Base-by-base conservation (phyloP, 2,113 vertebrate genomes). In the Periophthalmus modestus region DNA sequence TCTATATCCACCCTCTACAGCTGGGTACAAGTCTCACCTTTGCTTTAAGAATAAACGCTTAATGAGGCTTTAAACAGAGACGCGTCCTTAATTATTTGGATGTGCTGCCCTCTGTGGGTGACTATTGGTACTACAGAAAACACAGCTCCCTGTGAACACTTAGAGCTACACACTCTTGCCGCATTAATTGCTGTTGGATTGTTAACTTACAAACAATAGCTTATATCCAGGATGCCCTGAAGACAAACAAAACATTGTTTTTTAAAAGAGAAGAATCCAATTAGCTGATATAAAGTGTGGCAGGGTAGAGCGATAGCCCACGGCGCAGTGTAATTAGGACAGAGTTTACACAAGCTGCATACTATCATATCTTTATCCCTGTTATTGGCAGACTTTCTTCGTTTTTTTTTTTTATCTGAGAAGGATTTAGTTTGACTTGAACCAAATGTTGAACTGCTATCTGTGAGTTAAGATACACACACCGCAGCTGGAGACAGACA, bases 401-500 rank as follows among this genome's bases (percentile, higher is more conserved):
- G 34, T 2, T 28, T 28, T 28, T 66, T 74, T 67, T 65, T 61
- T 43, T 73, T 72, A 7, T 46, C 36, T 33, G 46, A 80, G 69
- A 72, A 68, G 81, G 89, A 85, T 89, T 87, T 84, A 75, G 68
- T 73, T 84, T 83, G 67, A 85, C 66, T 85, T 79, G 39, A 78
- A 75, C 66, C 58, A 82, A 82, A 83, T 89, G 80, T 90, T 86
- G 46, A 86, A 82, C 52, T 73, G 73, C 52, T 69, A 50, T 75
- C 72, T 72, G 72, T 86, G 77, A 72, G 73, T 66, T 71, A 68
- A 52, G 39, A 72, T 69, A 72, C 83, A 73, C 79, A 61, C 69
- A 63, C 59, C 78, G 83, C 90, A 93, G 93, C 93, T 92, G 91
- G 90, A 91, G 83, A 79, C 46, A 33, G 79, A 59, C 59, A 15